Evolutionary conservation across 2,797 vertebrate genomes (phyloP), one percentile per base, ranked within the genome.

Genomic region (Balearica regulorum): DNA sequence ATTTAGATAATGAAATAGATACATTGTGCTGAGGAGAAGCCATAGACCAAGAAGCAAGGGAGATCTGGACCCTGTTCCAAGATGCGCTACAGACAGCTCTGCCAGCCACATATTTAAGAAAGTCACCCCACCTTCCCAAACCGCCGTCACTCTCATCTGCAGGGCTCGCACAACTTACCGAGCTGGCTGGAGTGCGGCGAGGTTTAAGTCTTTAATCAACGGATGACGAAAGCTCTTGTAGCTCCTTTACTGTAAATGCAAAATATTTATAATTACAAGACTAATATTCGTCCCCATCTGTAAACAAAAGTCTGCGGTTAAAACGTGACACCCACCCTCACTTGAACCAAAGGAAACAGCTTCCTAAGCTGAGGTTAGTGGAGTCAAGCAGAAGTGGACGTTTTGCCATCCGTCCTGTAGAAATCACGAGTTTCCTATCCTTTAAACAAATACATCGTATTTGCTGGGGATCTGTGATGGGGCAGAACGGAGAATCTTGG

Each of bases 201-300:
- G 49, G 20, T 53, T 87, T 24, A 70, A 61, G 61, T 89, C 93
- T 78, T 79, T n/a, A 79, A 65, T 37, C 65, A 51, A 10, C 0
- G 1, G 54, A 29, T 58, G 85, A 81, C 0, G 6, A 93, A 69
- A 6, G 10, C 21, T 88, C 89, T 66, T 53, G 69, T 19, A 76
- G 92, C 76, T 73, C 28, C 54, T 89, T 73, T 75, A 72, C 94
- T 96, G 96, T 41, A 94, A 96, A 96, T 25, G 61, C 43, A 96
- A 97, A 96, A 94, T 78, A 92, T 88, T 95, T 80, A 76, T 57
- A 28, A 78, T 94, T 96, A 96, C 22, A 92, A 78, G 8, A 33
- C 46, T 75, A 89, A 78, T 70, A 89, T 35, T 70, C 16, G 21
- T 51, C 28, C 31, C 12, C 13, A 26, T 31, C 31, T 55, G 44